A percentile compares a stretch with the other conserved stretches of the same genome.
Evolutionary conservation across 2,888 invertebrate genomes (phyloP).

Genomic region (Dynastes hyllus): DNA sequence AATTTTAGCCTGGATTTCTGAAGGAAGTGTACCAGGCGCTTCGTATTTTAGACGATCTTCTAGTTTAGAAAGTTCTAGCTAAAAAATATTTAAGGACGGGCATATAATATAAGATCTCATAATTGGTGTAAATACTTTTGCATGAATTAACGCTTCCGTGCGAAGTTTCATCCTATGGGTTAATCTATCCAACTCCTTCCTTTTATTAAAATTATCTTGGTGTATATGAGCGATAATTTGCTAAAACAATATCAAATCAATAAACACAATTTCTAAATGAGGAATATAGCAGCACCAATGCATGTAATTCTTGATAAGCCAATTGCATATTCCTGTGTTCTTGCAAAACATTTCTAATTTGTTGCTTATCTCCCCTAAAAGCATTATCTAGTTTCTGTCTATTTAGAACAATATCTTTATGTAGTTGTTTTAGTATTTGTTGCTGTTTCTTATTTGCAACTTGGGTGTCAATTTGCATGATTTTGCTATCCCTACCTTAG

Average conservation of each 20-base stretch:
- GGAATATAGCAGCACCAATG: constrained; percentile 61
- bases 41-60: constrained; percentile 74
- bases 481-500: constrained; percentile 77
- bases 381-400: constrained; percentile 76
- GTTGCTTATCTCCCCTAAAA: constrained; percentile 76
- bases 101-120: neutral
- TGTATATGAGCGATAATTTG: constrained; percentile 76
- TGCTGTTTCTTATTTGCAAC: constrained; percentile 73
- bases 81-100: constrained; percentile 50
- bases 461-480: constrained; percentile 75
- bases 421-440: constrained; percentile 75
- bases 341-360: constrained; percentile 75
- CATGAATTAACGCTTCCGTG: constrained; percentile 75
- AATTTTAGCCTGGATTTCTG: constrained; percentile 75
- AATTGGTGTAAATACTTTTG: constrained; percentile 72
- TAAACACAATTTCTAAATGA: neutral
- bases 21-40: constrained; percentile 71
- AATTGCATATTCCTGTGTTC: constrained; percentile 76
- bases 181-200: constrained; percentile 77
- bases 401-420: constrained; percentile 74
- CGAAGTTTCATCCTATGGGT: constrained; percentile 76
- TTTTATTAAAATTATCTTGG: constrained; percentile 77
- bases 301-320: constrained; percentile 72
- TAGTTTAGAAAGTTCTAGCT: constrained; percentile 74
- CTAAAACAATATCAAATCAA: constrained; percentile 67